phyloP scores from a whole-genome alignment of 2,113 vertebrate genomes.

The Tiliqua scincoides region DNA sequence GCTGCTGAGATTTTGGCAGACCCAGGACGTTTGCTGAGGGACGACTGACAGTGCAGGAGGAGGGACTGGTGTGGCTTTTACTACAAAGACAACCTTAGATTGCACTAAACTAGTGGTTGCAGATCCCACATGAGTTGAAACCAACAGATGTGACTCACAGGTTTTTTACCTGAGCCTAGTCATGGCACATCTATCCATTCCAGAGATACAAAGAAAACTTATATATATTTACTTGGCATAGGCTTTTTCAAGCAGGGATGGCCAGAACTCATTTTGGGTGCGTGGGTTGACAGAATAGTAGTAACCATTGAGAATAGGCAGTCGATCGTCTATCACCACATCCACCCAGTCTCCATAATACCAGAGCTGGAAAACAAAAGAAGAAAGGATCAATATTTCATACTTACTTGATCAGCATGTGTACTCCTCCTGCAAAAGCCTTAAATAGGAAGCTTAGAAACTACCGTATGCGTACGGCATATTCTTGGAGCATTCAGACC shows the following conservation, averaged over 20 bases:
- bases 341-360: conserved; percentile 80
- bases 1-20: no score
- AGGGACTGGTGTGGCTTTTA: no score
- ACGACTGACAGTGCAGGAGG: no score
- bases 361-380: conserved; percentile 76
- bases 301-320: conserved; percentile 64
- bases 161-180: no score
- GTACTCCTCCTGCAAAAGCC: not conserved
- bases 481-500: no score
- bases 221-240: conserved; percentile 87
- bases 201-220: not conserved
- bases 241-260: conserved; percentile 92
- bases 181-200: no score
- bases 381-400: not conserved
- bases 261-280: conserved; percentile 90
- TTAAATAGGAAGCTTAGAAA: not conserved
- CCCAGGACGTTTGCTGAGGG: no score
- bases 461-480: not conserved
- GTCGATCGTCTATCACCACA: conserved; percentile 79
- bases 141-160: no score
- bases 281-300: conserved; percentile 75
- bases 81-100: no score
- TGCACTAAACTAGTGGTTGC: no score
- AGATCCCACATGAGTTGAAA: no score
- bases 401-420: conserved; percentile 3